Percentiles rank a stretch among this genome's conserved stretches.
Conservation (phyloP, 2,888 invertebrate species). For the Diloba caeruleocephala region DNA sequence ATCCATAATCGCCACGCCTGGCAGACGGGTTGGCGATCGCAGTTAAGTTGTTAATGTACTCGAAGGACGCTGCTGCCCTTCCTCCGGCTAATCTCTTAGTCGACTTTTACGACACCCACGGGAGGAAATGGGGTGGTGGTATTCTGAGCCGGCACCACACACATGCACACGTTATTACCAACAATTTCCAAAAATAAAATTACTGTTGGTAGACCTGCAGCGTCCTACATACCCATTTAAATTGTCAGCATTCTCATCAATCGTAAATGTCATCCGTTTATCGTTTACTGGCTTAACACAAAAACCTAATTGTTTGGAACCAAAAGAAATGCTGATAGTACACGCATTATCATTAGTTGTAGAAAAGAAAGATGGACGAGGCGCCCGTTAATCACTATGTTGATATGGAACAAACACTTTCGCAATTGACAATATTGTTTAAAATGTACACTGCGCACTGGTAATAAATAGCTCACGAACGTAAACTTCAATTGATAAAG, state of each 20-base stretch:
- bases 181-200: constrained; percentile 2
- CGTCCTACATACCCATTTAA: constrained; percentile 26
- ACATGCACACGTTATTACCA: too few relatives aligned
- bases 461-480: neutral
- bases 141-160: too few relatives aligned
- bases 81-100: too few relatives aligned
- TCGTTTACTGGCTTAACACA: constrained; percentile 34
- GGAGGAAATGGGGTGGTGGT: too few relatives aligned
- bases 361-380: constrained; percentile 17
- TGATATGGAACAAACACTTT: constrained; percentile 34
- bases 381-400: constrained; percentile 35
- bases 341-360: constrained; percentile 29
- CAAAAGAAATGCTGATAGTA: constrained; percentile 40
- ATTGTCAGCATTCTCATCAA: constrained; percentile 33
- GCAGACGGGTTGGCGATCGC: too few relatives aligned
- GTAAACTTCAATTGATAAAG: too few relatives aligned
- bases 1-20: too few relatives aligned
- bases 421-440: constrained; percentile 23
- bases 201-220: constrained; percentile 16
- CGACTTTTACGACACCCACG: too few relatives aligned
- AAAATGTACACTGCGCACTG: neutral
- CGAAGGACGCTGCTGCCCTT: too few relatives aligned
- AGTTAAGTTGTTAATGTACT: too few relatives aligned
- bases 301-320: constrained; percentile 49
- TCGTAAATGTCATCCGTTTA: constrained; percentile 45